These are phyloP conservation scores for Tiliqua scincoides DNA, from an alignment of 2,113 vertebrate species.

Conservation along the genomic window DNA sequence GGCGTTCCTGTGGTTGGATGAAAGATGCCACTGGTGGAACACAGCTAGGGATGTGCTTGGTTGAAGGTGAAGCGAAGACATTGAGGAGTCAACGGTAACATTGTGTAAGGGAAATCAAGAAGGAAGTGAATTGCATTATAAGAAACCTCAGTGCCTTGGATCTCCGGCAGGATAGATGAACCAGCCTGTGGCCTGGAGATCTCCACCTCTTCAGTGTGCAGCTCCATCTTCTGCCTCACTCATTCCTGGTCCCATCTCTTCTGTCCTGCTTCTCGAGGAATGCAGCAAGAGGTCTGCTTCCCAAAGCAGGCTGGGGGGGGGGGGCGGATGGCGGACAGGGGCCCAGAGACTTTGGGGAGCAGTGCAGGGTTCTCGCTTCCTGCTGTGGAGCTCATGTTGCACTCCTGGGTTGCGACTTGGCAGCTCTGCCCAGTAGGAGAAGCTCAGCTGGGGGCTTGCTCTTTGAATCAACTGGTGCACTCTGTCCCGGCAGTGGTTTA, in stretches of 20 bases:
- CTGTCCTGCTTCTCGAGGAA: background rate
- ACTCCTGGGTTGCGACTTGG: background rate
- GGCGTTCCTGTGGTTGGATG: background rate
- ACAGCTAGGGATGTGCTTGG: background rate
- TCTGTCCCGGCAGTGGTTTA: background rate
- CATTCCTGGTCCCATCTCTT: background rate
- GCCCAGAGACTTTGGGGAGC: background rate
- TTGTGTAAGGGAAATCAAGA: background rate
- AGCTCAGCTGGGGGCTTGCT: background rate
- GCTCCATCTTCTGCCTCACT: no score
- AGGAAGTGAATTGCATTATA: background rate
- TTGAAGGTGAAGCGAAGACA: background rate
- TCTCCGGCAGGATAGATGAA: accelerated
- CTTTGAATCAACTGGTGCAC: no score
- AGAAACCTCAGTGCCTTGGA: background rate
- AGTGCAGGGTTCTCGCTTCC: no score
- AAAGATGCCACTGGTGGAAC: background rate
- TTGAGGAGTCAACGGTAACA: no score
- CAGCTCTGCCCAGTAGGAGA: background rate
- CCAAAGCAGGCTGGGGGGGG: background rate
- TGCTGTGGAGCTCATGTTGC: background rate
- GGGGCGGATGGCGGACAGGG: no score
- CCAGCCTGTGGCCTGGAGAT: background rate
- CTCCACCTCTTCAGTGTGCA: background rate
- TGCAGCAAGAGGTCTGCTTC: background rate